phyloP scores from a whole-genome alignment of 2,797 vertebrate species.

The Cyprinodon diabolis region DNA sequence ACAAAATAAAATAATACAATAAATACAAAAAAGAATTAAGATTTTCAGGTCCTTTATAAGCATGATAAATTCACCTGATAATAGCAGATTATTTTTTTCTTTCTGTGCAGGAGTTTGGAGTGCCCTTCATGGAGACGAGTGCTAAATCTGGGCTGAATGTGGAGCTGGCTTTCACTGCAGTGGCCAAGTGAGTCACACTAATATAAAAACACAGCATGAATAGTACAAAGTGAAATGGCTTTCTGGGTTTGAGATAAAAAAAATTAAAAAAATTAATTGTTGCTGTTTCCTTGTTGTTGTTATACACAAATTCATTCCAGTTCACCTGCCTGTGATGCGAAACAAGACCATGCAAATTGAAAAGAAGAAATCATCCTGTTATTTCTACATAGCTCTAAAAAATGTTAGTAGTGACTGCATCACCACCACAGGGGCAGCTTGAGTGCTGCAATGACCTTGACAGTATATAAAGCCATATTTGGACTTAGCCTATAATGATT shows the following conservation, averaged over 20 bases:
- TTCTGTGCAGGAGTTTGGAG: slow-evolving; percentile 86
- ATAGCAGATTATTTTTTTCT: slow-evolving; percentile 20
- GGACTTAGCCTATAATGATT: no score
- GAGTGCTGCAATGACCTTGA: neutral
- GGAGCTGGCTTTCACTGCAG: slow-evolving; percentile 90
- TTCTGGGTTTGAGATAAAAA: neutral
- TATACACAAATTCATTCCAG: neutral
- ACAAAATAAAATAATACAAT: neutral
- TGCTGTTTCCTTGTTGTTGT: neutral
- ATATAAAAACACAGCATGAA: slow-evolving; percentile 9
- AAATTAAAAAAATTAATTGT: neutral
- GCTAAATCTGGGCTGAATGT: slow-evolving; percentile 92
- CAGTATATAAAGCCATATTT: neutral
- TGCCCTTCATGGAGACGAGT: slow-evolving; percentile 96
- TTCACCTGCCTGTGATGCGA: neutral
- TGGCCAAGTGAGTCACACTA: slow-evolving; percentile 88
- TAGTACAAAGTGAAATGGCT: neutral
- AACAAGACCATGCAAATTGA: neutral
- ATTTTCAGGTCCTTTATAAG: neutral
- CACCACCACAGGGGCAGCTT: neutral
- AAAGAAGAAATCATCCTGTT: neutral
- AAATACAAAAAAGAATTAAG: no score
- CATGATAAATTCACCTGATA: neutral
- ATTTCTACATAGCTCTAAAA: neutral
- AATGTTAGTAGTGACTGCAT: neutral